Percentiles rank a stretch among this genome's conserved stretches.
These are phyloP conservation scores for Thamnaconus septentrionalis DNA, from an alignment of 2,113 vertebrate species.

Conservation along the genomic window DNA sequence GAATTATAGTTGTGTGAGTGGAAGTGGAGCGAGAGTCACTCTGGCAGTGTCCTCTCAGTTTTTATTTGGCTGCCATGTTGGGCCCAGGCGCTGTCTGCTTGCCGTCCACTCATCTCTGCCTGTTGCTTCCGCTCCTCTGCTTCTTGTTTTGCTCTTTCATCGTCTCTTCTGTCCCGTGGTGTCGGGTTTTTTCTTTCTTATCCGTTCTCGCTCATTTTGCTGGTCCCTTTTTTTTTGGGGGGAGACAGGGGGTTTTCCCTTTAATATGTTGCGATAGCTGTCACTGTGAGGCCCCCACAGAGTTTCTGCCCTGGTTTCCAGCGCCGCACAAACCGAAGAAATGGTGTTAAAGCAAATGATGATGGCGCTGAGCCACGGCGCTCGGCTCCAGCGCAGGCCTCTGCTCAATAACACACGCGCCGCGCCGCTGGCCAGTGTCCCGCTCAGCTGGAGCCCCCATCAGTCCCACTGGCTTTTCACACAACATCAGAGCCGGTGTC, in stretches of 20 bases:
- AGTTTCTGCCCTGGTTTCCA: conserved; percentile 34
- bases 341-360: conserved; percentile 46
- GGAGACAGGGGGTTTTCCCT: too few relatives aligned
- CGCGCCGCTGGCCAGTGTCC: conserved; percentile 39
- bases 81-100: conserved; percentile 44
- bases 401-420: conserved; percentile 48
- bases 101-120: conserved; percentile 1
- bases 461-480: conserved; percentile 59
- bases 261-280: too few relatives aligned
- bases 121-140: conserved; percentile 15
- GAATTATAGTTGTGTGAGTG: conserved; percentile 33
- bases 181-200: conserved; percentile 10
- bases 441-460: conserved; percentile 47
- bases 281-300: conserved; percentile 4
- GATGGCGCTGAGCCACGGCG: conserved; percentile 31
- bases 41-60: conserved; percentile 10
- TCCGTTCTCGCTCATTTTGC: conserved; percentile 9
- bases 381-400: conserved; percentile 52
- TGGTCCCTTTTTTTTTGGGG: not conserved
- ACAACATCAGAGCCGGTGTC: conserved; percentile 56
- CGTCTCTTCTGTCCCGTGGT: conserved; percentile 25
- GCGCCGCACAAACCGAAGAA: conserved; percentile 29
- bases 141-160: conserved; percentile 27
- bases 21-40: conserved; percentile 12
- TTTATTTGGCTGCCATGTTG: conserved; percentile 54